Conservation (phyloP, 2,888 invertebrate genomes). For the Cheilosia vulpina region DNA sequence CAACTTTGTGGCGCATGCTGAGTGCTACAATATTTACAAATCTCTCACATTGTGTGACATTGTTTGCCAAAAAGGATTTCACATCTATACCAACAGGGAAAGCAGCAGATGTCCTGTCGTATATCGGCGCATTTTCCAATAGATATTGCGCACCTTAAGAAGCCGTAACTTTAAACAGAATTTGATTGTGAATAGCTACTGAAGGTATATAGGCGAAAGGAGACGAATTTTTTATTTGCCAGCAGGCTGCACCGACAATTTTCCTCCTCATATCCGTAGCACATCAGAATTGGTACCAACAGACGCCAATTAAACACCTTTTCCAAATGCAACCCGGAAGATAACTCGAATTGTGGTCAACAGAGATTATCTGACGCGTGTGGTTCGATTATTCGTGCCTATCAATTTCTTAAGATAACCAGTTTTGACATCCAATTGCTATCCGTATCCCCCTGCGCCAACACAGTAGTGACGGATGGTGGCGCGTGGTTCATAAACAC, state of each 20-base stretch:
- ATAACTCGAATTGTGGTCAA: no score
- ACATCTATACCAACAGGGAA: background rate
- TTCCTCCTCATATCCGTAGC: no score
- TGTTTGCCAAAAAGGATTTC: conserved; percentile 66
- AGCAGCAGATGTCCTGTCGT: conserved; percentile 60
- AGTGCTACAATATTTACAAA: conserved; percentile 79
- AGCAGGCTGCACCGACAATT: no score
- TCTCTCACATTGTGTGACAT: conserved; percentile 73
- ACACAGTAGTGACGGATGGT: conserved; percentile 1
- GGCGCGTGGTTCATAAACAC: conserved; percentile 63
- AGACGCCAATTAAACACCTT: no score
- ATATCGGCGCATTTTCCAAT: background rate
- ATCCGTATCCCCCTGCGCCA: background rate
- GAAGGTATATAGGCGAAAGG: background rate
- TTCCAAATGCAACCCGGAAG: no score
- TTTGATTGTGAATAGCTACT: conserved; percentile 53
- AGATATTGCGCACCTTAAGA: conserved; percentile 48
- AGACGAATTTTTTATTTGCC: background rate
- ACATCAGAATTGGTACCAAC: no score
- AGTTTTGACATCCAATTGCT: background rate
- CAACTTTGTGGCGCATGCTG: conserved; percentile 78
- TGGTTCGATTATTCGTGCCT: background rate
- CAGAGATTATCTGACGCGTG: no score
- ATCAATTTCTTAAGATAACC: background rate
- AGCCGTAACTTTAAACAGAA: conserved; percentile 57